These are phyloP conservation scores for Noctilio leporinus DNA, from an alignment of 2,113 vertebrate species.

Conservation along the genomic window DNA sequence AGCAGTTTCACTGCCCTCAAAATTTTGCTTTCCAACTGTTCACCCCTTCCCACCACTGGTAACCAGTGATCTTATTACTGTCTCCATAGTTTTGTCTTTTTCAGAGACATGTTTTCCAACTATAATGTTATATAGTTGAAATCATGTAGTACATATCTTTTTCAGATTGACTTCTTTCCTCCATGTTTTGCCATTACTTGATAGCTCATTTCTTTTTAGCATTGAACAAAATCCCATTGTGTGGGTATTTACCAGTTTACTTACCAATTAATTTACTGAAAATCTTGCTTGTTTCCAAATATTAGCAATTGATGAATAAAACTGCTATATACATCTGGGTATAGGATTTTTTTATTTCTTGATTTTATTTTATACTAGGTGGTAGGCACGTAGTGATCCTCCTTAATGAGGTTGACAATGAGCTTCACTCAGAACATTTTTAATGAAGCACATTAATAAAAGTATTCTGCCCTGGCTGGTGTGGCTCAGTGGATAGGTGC, in stretches of 20 bases:
- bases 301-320: not conserved
- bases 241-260: not conserved
- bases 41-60: not conserved
- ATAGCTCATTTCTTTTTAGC: not conserved
- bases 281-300: not conserved
- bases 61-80: not conserved
- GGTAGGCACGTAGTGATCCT: no score
- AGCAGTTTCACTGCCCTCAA: not conserved
- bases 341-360: no score
- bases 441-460: no score
- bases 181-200: not conserved
- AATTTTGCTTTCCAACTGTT: not conserved
- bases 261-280: not conserved
- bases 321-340: not conserved
- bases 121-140: not conserved
- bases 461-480: no score
- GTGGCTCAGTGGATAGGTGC: no score
- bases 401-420: no score
- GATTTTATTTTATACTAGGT: no score
- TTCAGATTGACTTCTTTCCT: not conserved
- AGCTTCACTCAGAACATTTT: no score
- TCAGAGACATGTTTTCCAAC: not conserved
- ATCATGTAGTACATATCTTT: not conserved
- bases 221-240: not conserved
- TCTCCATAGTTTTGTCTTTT: not conserved